A percentile compares a stretch with the other conserved stretches of the same genome.
Evolutionary conservation across 1,140 invertebrate species (phyloP).

Genomic region (Melipona quadrifasciata): DNA sequence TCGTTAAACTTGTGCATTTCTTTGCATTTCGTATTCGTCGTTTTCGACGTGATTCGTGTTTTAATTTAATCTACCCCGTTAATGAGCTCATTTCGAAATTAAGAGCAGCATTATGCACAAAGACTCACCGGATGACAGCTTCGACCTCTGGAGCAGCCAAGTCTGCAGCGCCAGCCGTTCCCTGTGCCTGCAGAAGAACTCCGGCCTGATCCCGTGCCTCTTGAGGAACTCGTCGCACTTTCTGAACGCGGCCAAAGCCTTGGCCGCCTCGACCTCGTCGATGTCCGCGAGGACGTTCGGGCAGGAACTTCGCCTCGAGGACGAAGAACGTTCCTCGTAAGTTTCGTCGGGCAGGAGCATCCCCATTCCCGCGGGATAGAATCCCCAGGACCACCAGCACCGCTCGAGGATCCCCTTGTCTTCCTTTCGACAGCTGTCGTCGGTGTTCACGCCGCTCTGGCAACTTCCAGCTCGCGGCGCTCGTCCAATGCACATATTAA

Average conservation of each 20-base stretch:
- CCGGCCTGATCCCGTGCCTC: slow-evolving; percentile 84
- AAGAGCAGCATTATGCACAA: background rate
- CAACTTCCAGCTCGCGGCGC: slow-evolving; percentile 56
- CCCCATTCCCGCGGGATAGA: slow-evolving; percentile 68
- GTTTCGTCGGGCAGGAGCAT: slow-evolving; percentile 87
- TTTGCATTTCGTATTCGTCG: too few relatives aligned
- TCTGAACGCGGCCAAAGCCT: slow-evolving; percentile 82
- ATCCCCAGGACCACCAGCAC: slow-evolving; percentile 12
- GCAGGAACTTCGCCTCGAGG: slow-evolving; percentile 60
- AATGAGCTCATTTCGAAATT: too few relatives aligned
- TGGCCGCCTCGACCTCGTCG: slow-evolving; percentile 79
- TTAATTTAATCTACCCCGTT: too few relatives aligned
- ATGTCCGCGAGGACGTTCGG: slow-evolving; percentile 66
- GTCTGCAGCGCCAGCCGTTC: slow-evolving; percentile 82
- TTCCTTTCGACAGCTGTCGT: slow-evolving; percentile 56
- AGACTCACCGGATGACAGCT: slow-evolving; percentile 70
- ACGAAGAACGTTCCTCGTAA: slow-evolving; percentile 82
- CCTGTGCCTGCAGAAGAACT: slow-evolving; percentile 84
- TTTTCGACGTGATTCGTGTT: too few relatives aligned
- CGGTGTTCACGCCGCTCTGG: slow-evolving; percentile 62
- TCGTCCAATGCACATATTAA: slow-evolving; percentile 78
- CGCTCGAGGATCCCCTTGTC: slow-evolving; percentile 43
- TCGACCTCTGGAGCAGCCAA: slow-evolving; percentile 77
- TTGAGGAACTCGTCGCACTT: slow-evolving; percentile 85
- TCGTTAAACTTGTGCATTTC: too few relatives aligned